Base-by-base conservation (phyloP, 2,888 invertebrate species). In the Tetrapedia diversipes region DNA sequence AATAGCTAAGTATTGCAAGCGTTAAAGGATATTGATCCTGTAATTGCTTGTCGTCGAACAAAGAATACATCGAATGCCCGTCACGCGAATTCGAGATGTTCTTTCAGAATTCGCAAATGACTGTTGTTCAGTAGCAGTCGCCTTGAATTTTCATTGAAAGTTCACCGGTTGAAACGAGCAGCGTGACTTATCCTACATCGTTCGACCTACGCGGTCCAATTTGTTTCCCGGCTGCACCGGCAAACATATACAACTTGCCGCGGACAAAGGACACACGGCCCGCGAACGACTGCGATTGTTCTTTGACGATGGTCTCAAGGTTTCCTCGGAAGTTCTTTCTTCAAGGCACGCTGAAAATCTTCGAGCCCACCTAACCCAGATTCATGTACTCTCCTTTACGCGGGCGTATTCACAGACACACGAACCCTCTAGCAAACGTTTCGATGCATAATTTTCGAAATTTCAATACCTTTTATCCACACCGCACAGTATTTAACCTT, bases 331-430 rank as follows among this genome's bases (percentile, higher is more conserved):
- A 51, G 19, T 64, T 53, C 63, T 64, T 51, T 53, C 29, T n/a
- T 63, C n/a, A 2, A 8, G 6, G 1, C 8, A 2, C 16, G 49
- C 10, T 51, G 49, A 10, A 39, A 27, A 16, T 51, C 51, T 63
- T 51, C 19, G 63, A 39, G 37, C 4, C 63, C 19, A 63, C 63
- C 49, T 63, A 63, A 63, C 63, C 63, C 37, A 63, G 63, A 63
- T 63, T 63, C 63, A 2, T 8, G 14, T 16, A 7, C 37, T 43
- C 59, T 19, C 11, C 4, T 8, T 27, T n/a, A 2, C 43, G 4
- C n/a, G 19, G 27, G 22, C 47, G 34, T 60, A 8, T 34, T 22
- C 60, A 14, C 45, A 1, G 4, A n/a, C 1, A 22, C 22, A 14
- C 22, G 27, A 39, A 53, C 29, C 6, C 19, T 53, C 19, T 7